Evolutionary conservation across 2,113 vertebrate species (phyloP), one percentile per base, ranked within the genome.

Genomic region (Pollimyrus isidori): DNA sequence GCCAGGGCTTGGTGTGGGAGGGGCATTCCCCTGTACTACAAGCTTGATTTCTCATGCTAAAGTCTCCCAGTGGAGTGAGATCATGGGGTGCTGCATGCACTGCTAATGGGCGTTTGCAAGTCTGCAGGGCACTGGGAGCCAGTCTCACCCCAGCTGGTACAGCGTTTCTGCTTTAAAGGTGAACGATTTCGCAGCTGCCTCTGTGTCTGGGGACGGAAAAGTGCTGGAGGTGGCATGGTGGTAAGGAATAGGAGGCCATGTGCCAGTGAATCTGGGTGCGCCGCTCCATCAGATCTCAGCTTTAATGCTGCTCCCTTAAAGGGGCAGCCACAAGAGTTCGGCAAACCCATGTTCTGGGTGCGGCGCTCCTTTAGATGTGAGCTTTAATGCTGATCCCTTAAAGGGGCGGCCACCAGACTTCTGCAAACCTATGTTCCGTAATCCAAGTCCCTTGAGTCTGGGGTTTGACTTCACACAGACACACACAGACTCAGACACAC

Each of bases 121-220:
- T 48, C 42, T 46, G 50, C 85, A 6, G n/a, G 48, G 26, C 85
- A 50, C n/a, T 84, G 11, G n/a, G 45, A 9, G 82, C 62, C 82
- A 86, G 89, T 86, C 62, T 69, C 35, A 46, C 19, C 89, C 83
- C 83, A 85, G 56, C 56, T 53, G 76, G 76, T 82, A 42, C 42
- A 45, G 76, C 7, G 19, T 42, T 46, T 73, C 65, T 73, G 65
- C 76, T 84, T 84, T 48, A 84, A 84, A 84, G 82, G 82, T 84
- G 85, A 86, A 73, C 83, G 35, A 3, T 83, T 87, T 1, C 88
- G 35, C 90, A 92, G 91, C 90, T 88, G 90, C 91, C 69, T 92
- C 88, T 83, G 87, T 91, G 91, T 90, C 88, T 91, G 91, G 62
- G 39, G 39, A 84, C 0, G 76, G 39, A 45, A 45, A 39, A 42